A percentile compares a stretch with the other conserved stretches of the same genome.
Evolutionary conservation across 1,140 invertebrate genomes (phyloP).

Genomic region (Hylaeus volcanicus): DNA sequence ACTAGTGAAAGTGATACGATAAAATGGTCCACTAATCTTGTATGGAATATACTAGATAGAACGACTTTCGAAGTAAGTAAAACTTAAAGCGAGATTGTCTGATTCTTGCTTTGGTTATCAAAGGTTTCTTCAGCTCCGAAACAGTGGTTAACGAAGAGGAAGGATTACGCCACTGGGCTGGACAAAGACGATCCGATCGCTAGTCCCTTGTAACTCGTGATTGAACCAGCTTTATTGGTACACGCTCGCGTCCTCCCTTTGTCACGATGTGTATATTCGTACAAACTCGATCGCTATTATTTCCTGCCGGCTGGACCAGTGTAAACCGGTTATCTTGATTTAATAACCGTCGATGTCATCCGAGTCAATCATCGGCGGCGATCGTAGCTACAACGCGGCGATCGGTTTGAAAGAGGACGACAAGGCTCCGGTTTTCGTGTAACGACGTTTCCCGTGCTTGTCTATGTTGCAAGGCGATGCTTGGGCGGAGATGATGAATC

Average conservation of each 20-base stretch:
- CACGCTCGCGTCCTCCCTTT: conserved; percentile 56
- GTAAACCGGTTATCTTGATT: conserved; percentile 69
- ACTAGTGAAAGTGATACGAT: no score
- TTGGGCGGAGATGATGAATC: not conserved
- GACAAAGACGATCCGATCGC: conserved; percentile 47
- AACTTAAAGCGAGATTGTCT: no score
- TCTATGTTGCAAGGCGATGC: not conserved
- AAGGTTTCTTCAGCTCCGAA: not conserved
- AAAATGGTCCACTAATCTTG: no score
- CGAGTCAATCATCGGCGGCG: conserved; percentile 49
- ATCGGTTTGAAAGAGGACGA: conserved; percentile 15
- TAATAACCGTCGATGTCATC: conserved; percentile 74
- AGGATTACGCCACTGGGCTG: conserved; percentile 62
- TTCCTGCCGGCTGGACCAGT: conserved; percentile 37
- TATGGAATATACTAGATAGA: no score
- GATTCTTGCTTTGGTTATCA: no score
- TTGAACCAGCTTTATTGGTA: conserved; percentile 58
- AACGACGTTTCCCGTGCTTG: conserved; percentile 33
- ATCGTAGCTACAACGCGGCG: conserved; percentile 11
- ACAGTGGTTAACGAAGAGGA: conserved; percentile 20
- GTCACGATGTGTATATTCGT: conserved; percentile 60
- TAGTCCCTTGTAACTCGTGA: conserved; percentile 64
- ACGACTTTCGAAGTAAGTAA: no score
- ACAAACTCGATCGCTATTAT: conserved; percentile 63
- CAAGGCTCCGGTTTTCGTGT: conserved; percentile 26